Percentiles rank a stretch among this genome's conserved stretches.
phyloP scores from a whole-genome alignment of 2,113 vertebrate species.

The Psilopsiagon aymara region DNA sequence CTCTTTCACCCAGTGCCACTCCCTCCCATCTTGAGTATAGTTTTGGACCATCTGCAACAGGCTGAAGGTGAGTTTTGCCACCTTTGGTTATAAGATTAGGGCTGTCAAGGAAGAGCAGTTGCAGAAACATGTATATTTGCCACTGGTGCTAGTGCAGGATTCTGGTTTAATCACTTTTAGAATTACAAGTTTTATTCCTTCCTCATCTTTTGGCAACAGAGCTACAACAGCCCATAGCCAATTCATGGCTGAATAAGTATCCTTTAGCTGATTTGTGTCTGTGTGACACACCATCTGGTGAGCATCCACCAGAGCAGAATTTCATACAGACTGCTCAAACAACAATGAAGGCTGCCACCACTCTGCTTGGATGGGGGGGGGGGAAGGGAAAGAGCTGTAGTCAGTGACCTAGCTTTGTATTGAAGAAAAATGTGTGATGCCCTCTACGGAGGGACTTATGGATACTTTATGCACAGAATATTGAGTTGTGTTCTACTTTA shows the following conservation, averaged over 20 bases:
- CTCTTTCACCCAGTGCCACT: rapidly evolving
- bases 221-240: neutral
- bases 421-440: neutral
- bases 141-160: neutral
- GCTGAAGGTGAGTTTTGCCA: neutral
- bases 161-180: neutral
- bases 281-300: neutral
- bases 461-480: neutral
- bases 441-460: neutral
- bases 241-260: neutral
- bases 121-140: rapidly evolving
- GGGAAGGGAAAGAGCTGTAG: rapidly evolving
- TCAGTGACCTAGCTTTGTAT: neutral
- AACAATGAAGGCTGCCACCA: neutral
- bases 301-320: neutral
- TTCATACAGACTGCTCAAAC: neutral
- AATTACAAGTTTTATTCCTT: neutral
- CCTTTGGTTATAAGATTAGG: neutral
- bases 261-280: neutral
- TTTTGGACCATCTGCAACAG: neutral
- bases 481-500: neutral
- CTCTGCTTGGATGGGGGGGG: neutral
- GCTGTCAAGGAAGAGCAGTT: neutral
- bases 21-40: neutral
- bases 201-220: neutral